These are phyloP conservation scores for Cyclophora punctaria DNA, from an alignment of 2,888 invertebrate genomes.

Conservation along the genomic window DNA sequence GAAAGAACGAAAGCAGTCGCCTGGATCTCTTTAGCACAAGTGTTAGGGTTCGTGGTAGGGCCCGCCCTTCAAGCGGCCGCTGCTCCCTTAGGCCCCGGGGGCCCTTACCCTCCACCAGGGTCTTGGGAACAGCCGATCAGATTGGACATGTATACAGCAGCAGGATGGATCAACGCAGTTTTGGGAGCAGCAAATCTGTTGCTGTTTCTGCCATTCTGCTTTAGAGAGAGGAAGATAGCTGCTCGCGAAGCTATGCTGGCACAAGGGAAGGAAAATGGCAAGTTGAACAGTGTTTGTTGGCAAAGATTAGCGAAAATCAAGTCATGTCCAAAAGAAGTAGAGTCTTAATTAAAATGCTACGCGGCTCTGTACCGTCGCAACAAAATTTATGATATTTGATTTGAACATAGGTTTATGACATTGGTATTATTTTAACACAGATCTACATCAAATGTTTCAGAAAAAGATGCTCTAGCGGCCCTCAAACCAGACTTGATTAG, in stretches of 20 bases:
- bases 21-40: conserved; percentile 88
- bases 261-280: conserved; percentile 80
- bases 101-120: conserved; percentile 58
- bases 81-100: conserved; percentile 82
- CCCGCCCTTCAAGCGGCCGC: conserved; percentile 88
- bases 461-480: conserved; percentile 82
- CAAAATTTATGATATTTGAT: too few species aligned
- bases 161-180: conserved; percentile 88
- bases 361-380: too few species aligned
- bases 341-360: too few species aligned
- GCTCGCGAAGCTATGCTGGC: conserved; percentile 85
- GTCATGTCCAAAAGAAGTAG: too few species aligned
- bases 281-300: not conserved
- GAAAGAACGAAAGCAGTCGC: conserved; percentile 90
- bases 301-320: too few species aligned
- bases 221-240: conserved; percentile 85
- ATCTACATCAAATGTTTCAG: conserved; percentile 41
- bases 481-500: conserved; percentile 83
- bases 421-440: too few species aligned
- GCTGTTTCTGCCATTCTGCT: conserved; percentile 83
- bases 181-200: conserved; percentile 82
- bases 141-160: conserved; percentile 90
- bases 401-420: too few species aligned
- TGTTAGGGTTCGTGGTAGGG: conserved; percentile 90
- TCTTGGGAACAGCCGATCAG: conserved; percentile 72